Percentiles rank a stretch among this genome's conserved stretches.
Conservation (phyloP, 2,888 invertebrate genomes). For the Zaprionus lineosus region DNA sequence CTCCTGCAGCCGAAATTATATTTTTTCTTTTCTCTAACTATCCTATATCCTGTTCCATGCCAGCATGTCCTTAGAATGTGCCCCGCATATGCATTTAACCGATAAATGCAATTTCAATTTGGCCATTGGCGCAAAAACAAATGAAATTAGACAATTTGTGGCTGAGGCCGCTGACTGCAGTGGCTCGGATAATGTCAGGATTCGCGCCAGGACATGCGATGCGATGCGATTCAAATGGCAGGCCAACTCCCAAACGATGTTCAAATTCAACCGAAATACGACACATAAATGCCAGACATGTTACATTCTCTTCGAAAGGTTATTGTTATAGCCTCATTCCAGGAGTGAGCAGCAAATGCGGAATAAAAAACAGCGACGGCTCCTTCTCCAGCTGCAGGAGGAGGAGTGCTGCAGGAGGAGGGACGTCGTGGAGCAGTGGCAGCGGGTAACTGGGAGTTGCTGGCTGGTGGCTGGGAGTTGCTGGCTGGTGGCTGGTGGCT, state of each 20-base stretch:
- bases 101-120: slow-evolving; percentile 45
- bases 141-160: slow-evolving; percentile 56
- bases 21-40: no score
- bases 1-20: no score
- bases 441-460: not conserved
- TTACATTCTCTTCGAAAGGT: slow-evolving; percentile 72
- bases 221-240: slow-evolving; percentile 29
- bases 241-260: slow-evolving; percentile 6
- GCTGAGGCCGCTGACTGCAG: slow-evolving; percentile 4
- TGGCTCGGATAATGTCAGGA: not conserved
- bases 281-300: slow-evolving; percentile 73
- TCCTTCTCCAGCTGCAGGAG: not conserved
- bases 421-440: not conserved
- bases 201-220: not conserved
- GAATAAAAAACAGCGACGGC: slow-evolving; percentile 48
- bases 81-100: slow-evolving; percentile 4
- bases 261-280: slow-evolving; percentile 34
- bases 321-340: slow-evolving; percentile 67
- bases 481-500: not conserved
- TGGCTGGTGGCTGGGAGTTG: not conserved
- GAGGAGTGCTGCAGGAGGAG: not conserved
- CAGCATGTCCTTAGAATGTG: no score
- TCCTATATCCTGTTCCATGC: no score
- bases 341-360: slow-evolving; percentile 50
- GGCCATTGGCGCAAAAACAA: slow-evolving; percentile 33